phyloP scores from a whole-genome alignment of 2,888 invertebrate species.

The Argyresthia albistria region DNA sequence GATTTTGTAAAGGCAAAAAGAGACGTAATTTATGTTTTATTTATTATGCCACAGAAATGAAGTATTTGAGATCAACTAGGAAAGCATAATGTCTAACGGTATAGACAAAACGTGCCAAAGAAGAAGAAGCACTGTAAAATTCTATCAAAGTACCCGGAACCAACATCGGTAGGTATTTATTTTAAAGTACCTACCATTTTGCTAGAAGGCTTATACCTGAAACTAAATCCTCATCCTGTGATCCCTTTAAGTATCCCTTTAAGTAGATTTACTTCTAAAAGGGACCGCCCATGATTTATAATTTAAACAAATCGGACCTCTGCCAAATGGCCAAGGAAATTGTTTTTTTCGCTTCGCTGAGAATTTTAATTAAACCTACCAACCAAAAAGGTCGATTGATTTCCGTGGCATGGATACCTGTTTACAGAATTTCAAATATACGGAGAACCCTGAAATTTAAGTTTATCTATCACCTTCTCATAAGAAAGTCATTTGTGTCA shows the following conservation, averaged over 20 bases:
- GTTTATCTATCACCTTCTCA: not conserved
- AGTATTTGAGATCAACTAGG: too few species aligned
- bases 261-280: not conserved
- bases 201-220: too few species aligned
- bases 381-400: conserved; percentile 2
- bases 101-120: too few species aligned
- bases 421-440: not conserved
- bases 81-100: too few species aligned
- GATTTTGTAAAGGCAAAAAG: not conserved
- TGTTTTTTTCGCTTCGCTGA: conserved; percentile 18
- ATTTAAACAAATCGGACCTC: conserved; percentile 6
- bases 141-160: too few species aligned
- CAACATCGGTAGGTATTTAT: not conserved
- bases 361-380: conserved; percentile 13
- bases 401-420: not conserved
- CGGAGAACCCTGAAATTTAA: not conserved
- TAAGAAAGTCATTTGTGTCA: too few species aligned
- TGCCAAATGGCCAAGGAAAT: conserved; percentile 12
- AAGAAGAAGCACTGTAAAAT: too few species aligned
- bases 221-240: too few species aligned
- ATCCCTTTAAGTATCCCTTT: not conserved
- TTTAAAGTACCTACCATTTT: not conserved
- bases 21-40: not conserved
- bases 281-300: conserved; percentile 2
- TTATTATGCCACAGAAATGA: not conserved